A percentile compares a stretch with the other conserved stretches of the same genome.
Evolutionary conservation across 1,140 invertebrate genomes (phyloP).

Genomic region (Lethocerus indicus): DNA sequence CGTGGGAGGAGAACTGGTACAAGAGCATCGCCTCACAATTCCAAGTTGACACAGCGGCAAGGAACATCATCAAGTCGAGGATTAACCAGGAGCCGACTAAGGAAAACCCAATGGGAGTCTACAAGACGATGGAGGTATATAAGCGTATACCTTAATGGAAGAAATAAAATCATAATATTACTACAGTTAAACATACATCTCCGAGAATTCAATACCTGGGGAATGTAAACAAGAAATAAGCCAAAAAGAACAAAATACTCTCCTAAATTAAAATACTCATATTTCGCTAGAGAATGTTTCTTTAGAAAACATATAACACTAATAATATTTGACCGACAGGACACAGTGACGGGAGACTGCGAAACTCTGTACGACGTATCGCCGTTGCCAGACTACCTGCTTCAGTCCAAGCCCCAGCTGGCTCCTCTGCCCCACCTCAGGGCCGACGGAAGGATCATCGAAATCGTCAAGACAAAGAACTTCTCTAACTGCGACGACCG

Average conservation of each 20-base stretch:
- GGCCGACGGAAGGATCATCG: slow-evolving; percentile 31
- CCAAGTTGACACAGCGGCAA: slow-evolving; percentile 37
- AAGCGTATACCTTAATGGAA: too few relatives aligned
- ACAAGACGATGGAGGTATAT: slow-evolving; percentile 40
- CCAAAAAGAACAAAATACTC: not conserved
- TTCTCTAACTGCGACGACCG: slow-evolving; percentile 38
- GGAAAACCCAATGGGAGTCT: slow-evolving; percentile 29
- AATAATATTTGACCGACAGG: slow-evolving; percentile 6
- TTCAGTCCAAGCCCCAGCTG: slow-evolving; percentile 17
- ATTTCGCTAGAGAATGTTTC: too few relatives aligned
- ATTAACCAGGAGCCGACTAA: slow-evolving; percentile 31
- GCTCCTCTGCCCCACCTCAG: slow-evolving; percentile 21
- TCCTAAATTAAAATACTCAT: too few relatives aligned
- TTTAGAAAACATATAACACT: too few relatives aligned
- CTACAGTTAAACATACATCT: not conserved
- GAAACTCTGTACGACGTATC: slow-evolving; percentile 21
- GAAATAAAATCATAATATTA: too few relatives aligned
- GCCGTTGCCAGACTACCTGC: slow-evolving; percentile 14
- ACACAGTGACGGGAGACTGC: slow-evolving; percentile 24
- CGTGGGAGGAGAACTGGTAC: slow-evolving; percentile 45
- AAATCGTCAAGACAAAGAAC: slow-evolving; percentile 46
- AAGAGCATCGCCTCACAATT: slow-evolving; percentile 43
- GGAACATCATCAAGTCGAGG: slow-evolving; percentile 24
- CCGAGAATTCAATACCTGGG: slow-evolving; percentile 21
- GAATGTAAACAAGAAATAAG: not conserved